Evolutionary conservation across 2,113 vertebrate genomes (phyloP).

Genomic region (Pavo muticus): DNA sequence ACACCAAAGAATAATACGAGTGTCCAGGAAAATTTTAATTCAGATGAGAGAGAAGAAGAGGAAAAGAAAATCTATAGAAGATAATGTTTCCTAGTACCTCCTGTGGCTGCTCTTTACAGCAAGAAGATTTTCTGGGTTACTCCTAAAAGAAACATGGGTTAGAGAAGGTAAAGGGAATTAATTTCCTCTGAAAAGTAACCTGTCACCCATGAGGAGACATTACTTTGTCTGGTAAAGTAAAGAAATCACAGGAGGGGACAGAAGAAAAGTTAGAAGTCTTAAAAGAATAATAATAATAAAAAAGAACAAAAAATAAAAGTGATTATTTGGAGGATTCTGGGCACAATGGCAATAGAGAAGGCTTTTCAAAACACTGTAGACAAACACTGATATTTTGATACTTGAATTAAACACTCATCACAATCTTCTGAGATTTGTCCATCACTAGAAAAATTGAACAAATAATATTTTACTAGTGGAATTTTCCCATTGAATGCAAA

Average conservation of each 20-base stretch:
- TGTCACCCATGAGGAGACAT: background rate
- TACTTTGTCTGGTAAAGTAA: background rate
- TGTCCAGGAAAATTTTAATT: background rate
- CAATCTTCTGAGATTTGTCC: constrained; percentile 18
- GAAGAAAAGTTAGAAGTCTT: background rate
- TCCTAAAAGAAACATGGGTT: background rate
- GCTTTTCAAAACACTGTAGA: background rate
- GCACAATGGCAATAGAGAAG: background rate
- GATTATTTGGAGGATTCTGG: background rate
- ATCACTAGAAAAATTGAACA: background rate
- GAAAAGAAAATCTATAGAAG: background rate
- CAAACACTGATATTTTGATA: background rate
- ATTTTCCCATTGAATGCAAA: constrained; percentile 63
- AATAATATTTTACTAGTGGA: constrained; percentile 27
- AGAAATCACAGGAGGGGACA: background rate
- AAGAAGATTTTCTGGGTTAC: background rate
- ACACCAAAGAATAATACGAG: background rate
- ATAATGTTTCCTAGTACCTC: background rate
- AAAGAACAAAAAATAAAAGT: background rate
- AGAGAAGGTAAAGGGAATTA: background rate
- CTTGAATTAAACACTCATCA: background rate
- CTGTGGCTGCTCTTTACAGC: background rate
- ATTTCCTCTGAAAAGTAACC: constrained; percentile 3
- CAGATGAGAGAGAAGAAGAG: background rate
- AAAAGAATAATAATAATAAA: background rate